Conservation (phyloP, 2,888 invertebrate genomes). For the Melitaea athalia region DNA sequence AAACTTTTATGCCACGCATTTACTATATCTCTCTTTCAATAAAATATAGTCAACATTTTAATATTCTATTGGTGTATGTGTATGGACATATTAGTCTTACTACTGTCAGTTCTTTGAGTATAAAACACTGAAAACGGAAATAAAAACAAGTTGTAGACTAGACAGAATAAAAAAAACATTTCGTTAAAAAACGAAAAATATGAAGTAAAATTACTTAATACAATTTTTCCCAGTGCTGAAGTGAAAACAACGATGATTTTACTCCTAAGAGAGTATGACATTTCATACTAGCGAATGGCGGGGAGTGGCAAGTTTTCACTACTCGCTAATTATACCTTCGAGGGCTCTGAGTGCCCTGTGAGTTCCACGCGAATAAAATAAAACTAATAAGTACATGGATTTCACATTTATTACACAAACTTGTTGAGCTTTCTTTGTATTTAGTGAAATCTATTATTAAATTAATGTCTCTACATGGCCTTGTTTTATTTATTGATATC, state of each 20-base stretch:
- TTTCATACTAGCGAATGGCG: slow-evolving; percentile 44
- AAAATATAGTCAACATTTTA: too few species aligned
- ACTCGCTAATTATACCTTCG: slow-evolving; percentile 48
- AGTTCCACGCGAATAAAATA: slow-evolving; percentile 26
- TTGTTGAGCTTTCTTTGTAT: too few species aligned
- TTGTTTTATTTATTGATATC: too few species aligned
- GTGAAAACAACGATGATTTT: slow-evolving; percentile 38
- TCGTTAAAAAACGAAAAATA: neutral
- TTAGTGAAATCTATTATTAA: too few species aligned
- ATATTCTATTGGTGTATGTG: too few species aligned
- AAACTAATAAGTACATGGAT: slow-evolving; percentile 7
- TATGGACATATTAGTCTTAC: too few species aligned
- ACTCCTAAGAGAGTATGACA: slow-evolving; percentile 46
- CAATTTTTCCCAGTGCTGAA: slow-evolving; percentile 18
- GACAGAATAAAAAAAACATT: neutral
- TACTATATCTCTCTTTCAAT: too few species aligned
- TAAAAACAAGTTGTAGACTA: neutral
- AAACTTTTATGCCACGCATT: too few species aligned
- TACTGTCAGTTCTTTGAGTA: too few species aligned
- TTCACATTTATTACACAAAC: neutral
- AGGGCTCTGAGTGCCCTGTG: slow-evolving; percentile 30
- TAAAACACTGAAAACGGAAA: too few species aligned
- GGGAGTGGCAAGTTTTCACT: slow-evolving; percentile 47
- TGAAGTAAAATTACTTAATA: too few species aligned
- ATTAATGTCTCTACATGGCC: too few species aligned